Conservation (phyloP, 2,888 invertebrate species). For the Tetragonisca angustula region DNA sequence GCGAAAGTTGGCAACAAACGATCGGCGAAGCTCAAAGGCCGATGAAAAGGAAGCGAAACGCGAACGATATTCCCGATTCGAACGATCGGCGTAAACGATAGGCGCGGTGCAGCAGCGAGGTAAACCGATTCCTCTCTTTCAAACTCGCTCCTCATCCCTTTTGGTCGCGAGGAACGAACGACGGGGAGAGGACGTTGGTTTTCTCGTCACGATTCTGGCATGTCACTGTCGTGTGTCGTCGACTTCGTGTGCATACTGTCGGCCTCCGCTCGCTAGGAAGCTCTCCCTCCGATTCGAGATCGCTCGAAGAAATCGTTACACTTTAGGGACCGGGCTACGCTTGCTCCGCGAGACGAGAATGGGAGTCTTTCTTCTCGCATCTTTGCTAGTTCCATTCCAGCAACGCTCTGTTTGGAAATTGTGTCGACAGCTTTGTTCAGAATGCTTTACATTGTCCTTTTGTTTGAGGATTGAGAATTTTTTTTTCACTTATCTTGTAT, state of each 20-base stretch:
- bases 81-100: conserved; percentile 70
- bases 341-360: conserved; percentile 4
- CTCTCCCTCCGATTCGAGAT: conserved; percentile 47
- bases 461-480: background rate
- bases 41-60: conserved; percentile 60
- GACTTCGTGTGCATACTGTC: conserved; percentile 74
- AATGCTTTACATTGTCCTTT: background rate
- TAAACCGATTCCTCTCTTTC: conserved; percentile 44
- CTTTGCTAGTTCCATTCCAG: background rate
- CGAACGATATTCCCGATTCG: conserved; percentile 63
- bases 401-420: background rate
- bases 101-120: conserved; percentile 51
- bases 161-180: conserved; percentile 11
- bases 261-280: conserved; percentile 56
- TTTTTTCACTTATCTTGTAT: background rate
- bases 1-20: conserved; percentile 40
- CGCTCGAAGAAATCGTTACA: conserved; percentile 63
- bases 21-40: conserved; percentile 61
- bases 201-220: conserved; percentile 79
- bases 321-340: conserved; percentile 40
- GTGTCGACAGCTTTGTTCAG: background rate
- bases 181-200: conserved; percentile 62
- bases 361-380: conserved; percentile 1
- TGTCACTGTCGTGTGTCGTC: conserved; percentile 79
- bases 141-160: conserved; percentile 49